phyloP scores from a whole-genome alignment of 2,797 vertebrate species.

The Ispidina lecontei region DNA sequence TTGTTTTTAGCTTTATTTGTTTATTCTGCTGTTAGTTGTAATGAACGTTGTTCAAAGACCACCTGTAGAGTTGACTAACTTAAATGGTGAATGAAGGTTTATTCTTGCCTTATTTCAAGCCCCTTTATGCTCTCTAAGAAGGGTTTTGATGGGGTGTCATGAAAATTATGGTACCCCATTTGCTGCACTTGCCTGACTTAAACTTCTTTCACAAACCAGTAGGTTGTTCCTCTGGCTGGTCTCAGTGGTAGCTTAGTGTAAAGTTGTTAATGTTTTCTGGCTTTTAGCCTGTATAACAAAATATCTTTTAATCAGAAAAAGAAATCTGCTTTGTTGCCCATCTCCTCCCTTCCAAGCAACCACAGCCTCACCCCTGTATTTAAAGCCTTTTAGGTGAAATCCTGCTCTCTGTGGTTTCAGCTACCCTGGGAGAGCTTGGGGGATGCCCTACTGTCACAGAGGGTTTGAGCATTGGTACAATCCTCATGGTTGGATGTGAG shows the following conservation, averaged over 20 bases:
- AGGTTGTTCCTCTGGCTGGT: not conserved
- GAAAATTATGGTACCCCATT: not conserved
- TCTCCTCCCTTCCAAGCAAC: not conserved
- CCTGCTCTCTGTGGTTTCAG: not conserved
- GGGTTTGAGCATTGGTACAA: rapidly evolving
- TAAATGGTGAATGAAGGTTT: not conserved
- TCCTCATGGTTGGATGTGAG: not conserved
- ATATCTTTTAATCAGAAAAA: not conserved
- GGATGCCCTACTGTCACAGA: not conserved
- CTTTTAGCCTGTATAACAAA: not conserved
- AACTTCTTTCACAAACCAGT: not conserved
- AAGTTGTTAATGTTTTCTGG: not conserved
- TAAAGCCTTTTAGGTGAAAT: not conserved
- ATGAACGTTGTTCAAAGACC: not conserved
- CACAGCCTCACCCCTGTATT: rapidly evolving
- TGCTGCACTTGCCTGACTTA: not conserved
- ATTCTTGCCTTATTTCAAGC: not conserved
- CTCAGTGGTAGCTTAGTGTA: not conserved
- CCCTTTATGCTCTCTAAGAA: not conserved
- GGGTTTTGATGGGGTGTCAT: not conserved
- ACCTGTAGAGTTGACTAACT: not conserved
- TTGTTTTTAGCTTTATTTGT: too few relatives aligned
- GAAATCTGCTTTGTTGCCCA: not conserved
- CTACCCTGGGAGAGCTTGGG: not conserved
- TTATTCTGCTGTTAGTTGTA: not conserved